Conservation (phyloP, 53 echinoderm and acorn worm species). For the Apostichopus leukothele region DNA sequence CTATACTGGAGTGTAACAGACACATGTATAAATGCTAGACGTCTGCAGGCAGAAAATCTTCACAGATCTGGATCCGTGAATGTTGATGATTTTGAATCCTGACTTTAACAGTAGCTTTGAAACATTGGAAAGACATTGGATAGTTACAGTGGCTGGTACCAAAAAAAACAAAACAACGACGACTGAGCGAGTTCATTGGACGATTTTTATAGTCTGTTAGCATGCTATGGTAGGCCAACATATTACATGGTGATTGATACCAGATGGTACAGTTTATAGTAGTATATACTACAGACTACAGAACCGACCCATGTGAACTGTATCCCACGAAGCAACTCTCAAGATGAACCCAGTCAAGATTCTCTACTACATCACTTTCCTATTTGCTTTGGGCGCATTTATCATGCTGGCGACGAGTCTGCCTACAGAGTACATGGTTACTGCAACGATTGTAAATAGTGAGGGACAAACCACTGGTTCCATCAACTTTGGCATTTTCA, state of each 20-base stretch:
- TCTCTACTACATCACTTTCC: constrained; percentile 3
- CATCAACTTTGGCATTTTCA: constrained; percentile 34
- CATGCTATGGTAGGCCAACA: not conserved
- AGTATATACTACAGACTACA: not conserved
- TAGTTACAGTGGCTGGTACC: not conserved
- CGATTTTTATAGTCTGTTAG: not conserved
- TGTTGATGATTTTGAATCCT: too few relatives aligned
- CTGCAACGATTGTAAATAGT: not conserved
- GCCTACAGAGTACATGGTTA: constrained; percentile 21
- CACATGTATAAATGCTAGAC: too few relatives aligned
- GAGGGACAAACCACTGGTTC: not conserved
- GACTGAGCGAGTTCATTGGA: not conserved
- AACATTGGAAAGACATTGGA: not conserved
- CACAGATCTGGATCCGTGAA: too few relatives aligned
- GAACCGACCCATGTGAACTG: not conserved
- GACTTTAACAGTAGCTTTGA: too few relatives aligned
- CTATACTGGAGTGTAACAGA: too few relatives aligned
- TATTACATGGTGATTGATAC: not conserved
- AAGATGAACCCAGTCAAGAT: not conserved
- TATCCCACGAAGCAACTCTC: not conserved
- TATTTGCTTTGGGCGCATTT: constrained; percentile 2
- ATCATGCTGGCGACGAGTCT: not conserved
- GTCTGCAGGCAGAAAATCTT: too few relatives aligned
- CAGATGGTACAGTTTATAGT: not conserved
- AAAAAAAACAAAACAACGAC: not conserved